Evolutionary conservation across 1,140 invertebrate genomes (phyloP).

Genomic region (Glomeris maerens): DNA sequence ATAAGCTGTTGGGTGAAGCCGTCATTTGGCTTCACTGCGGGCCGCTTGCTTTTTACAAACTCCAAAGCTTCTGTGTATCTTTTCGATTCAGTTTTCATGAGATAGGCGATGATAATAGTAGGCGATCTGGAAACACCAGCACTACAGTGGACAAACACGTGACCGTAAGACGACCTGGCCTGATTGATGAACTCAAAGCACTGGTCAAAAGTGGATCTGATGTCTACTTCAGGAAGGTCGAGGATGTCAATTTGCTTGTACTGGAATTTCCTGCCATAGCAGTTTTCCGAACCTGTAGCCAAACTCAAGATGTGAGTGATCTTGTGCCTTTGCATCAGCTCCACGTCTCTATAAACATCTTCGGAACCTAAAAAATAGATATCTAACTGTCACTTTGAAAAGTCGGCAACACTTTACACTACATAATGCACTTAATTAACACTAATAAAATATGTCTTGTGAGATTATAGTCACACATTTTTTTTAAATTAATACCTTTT

Average conservation of each 20-base stretch:
- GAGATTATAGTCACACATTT: too few species aligned
- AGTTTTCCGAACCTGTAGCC: slow-evolving; percentile 24
- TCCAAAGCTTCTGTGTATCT: slow-evolving; percentile 51
- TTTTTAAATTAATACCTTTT: too few species aligned
- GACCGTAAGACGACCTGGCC: slow-evolving; percentile 31
- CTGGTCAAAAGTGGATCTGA: slow-evolving; percentile 21
- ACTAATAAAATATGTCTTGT: too few species aligned
- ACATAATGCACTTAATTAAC: too few species aligned
- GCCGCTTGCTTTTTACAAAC: slow-evolving; percentile 47
- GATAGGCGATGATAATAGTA: slow-evolving; percentile 61
- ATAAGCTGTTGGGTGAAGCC: slow-evolving; percentile 58
- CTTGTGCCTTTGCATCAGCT: slow-evolving; percentile 42
- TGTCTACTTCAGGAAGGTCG: slow-evolving; percentile 21
- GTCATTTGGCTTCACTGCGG: slow-evolving; percentile 56
- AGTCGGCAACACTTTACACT: too few species aligned
- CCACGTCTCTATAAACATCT: slow-evolving; percentile 49
- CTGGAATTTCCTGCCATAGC: slow-evolving; percentile 26
- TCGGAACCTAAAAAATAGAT: slow-evolving; percentile 61
- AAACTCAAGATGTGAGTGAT: slow-evolving; percentile 51
- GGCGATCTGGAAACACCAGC: slow-evolving; percentile 79
- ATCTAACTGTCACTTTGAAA: neutral
- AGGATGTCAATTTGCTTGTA: slow-evolving; percentile 29
- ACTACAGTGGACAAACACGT: slow-evolving; percentile 77
- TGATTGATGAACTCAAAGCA: slow-evolving; percentile 28
- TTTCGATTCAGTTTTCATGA: slow-evolving; percentile 52